A percentile compares a stretch with the other conserved stretches of the same genome.
phyloP scores from a whole-genome alignment of 2,888 invertebrate species.

The Morpho deidamia region DNA sequence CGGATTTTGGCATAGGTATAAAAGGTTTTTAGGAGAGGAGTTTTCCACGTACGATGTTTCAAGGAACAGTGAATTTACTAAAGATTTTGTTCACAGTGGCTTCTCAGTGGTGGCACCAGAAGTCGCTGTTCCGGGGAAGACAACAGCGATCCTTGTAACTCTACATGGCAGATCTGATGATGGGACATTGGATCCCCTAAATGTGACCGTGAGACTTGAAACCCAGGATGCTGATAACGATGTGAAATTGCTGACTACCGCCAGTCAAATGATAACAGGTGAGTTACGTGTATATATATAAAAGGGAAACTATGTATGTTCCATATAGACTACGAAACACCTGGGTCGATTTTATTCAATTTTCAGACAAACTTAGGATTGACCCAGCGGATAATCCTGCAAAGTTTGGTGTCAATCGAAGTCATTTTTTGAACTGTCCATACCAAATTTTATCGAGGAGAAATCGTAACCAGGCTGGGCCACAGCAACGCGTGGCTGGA shows the following conservation, averaged over 20 bases:
- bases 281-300: slow-evolving; percentile 24
- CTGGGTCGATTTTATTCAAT: too few species aligned
- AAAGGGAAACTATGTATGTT: too few species aligned
- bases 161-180: slow-evolving; percentile 72
- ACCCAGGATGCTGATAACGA: slow-evolving; percentile 66
- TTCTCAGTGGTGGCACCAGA: slow-evolving; percentile 83
- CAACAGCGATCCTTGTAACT: slow-evolving; percentile 81
- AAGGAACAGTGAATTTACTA: not conserved
- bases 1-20: too few species aligned
- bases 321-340: too few species aligned
- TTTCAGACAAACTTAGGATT: too few species aligned
- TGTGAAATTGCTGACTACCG: slow-evolving; percentile 61
- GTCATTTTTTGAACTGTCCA: too few species aligned
- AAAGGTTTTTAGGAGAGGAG: too few species aligned
- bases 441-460: too few species aligned
- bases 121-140: slow-evolving; percentile 81
- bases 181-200: slow-evolving; percentile 66
- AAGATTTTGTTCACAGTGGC: slow-evolving; percentile 66
- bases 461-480: too few species aligned
- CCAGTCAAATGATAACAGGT: slow-evolving; percentile 73
- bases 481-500: too few species aligned
- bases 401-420: too few species aligned
- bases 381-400: too few species aligned
- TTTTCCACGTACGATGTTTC: not conserved
- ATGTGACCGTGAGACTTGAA: slow-evolving; percentile 79